A percentile compares a stretch with the other conserved stretches of the same genome.
These are phyloP conservation scores for Argynnis bischoffii DNA, from an alignment of 2,888 invertebrate species.

Conservation along the genomic window DNA sequence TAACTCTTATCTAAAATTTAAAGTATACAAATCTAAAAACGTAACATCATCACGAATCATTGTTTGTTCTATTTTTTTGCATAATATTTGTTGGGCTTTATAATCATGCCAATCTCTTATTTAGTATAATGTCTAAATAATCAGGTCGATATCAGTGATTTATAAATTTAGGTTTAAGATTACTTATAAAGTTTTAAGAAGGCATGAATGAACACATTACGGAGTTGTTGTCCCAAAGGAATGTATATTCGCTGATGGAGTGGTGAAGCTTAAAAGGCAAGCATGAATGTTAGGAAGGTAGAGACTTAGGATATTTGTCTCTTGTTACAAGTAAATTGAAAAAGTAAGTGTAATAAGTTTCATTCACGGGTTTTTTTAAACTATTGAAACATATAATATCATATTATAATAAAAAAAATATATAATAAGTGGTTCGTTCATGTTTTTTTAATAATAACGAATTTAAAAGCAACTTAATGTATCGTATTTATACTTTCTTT, in stretches of 20 bases:
- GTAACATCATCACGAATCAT: no score
- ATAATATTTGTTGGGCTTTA: no score
- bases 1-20: constrained; percentile 5
- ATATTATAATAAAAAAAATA: no score
- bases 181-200: constrained; percentile 27
- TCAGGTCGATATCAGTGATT: neutral
- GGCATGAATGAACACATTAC: constrained; percentile 26
- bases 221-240: constrained; percentile 20
- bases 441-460: no score
- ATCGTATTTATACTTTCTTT: neutral
- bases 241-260: constrained; percentile 12
- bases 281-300: constrained; percentile 5
- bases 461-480: neutral
- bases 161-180: constrained; percentile 21
- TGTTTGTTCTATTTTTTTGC: no score
- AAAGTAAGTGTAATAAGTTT: neutral
- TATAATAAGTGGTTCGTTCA: no score
- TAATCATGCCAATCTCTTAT: neutral
- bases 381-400: no score
- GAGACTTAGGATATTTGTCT: neutral
- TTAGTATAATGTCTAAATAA: neutral
- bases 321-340: neutral
- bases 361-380: no score
- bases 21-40: no score
- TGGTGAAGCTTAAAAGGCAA: constrained; percentile 18